Evolutionary conservation across 2,888 invertebrate species (phyloP), one percentile per base, ranked within the genome.

Genomic region (Drosophila atripex): DNA sequence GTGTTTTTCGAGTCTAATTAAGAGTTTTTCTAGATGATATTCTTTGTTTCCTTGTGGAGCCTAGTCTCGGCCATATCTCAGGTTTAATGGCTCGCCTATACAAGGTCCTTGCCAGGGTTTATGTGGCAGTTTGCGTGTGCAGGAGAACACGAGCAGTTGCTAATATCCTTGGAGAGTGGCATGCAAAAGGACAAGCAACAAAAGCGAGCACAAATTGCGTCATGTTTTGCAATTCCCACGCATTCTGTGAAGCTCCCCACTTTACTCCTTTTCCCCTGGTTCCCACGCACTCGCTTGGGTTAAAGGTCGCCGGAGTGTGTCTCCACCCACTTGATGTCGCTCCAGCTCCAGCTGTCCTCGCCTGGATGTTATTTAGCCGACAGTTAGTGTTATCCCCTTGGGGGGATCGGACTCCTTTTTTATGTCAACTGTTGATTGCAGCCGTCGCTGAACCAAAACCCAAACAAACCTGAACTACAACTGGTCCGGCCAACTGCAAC

Each of bases 361-460:
- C 51, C 47, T 12, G 47, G 52, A 51, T 59, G 52, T 50, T 71
- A 73, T 65, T 63, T 71, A 53, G 54, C 54, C 76, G 64, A 45
- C 65, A 50, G 47, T 59, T 64, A 58, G 35, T 60, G 46, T 18
- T 59, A 60, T 55, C 25, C 18, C 50, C 61, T 41, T 35, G 35
- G 35, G 41, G 43, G 50, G 21, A 18, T 5, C 16, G 55, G 35
- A 49, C 14, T 64, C 64, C 59, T 61, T 57, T 75, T 71, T 54
- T 60, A 56, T 65, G 57, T 71, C 73, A 82, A 71, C 79, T 84
- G 73, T 71, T 86, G 73, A 79, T 77, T 80, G 71, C 69, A 60
- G 55, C 51, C 38, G 52, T 53, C 18, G 35, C 35, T 8, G 11
- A 8, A n/a, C 38, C 39, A 16, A 12, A 28, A 3, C 21, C 18